phyloP scores from a whole-genome alignment of 2,113 vertebrate genomes.

The Turdus rufiventris region DNA sequence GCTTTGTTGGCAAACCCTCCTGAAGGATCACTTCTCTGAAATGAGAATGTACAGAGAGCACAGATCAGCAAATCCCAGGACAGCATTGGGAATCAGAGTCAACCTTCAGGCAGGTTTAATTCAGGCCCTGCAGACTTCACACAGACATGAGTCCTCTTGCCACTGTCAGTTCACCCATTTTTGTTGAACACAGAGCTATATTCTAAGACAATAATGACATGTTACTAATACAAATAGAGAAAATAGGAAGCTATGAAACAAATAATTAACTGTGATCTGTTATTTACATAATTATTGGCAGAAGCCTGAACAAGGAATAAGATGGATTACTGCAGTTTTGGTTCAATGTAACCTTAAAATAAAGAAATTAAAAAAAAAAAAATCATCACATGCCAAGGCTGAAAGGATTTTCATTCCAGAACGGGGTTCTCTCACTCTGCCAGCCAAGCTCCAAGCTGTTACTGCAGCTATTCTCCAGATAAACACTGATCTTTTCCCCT shows the following conservation, averaged over 20 bases:
- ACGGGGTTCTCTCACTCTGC: background rate
- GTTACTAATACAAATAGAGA: background rate
- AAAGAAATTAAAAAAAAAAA: background rate
- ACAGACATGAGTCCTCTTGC: background rate
- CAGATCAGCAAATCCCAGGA: background rate
- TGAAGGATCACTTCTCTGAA: background rate
- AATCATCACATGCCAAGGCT: slow-evolving; percentile 43
- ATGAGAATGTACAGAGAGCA: background rate
- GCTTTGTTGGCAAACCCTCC: background rate
- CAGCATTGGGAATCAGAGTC: background rate
- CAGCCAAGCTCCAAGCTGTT: slow-evolving; percentile 27
- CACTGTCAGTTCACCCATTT: background rate
- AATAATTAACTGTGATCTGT: slow-evolving; percentile 20
- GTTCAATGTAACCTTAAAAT: slow-evolving; percentile 18
- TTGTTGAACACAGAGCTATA: background rate
- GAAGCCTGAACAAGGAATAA: background rate
- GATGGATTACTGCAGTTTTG: slow-evolving; percentile 33
- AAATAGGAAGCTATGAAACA: slow-evolving; percentile 17
- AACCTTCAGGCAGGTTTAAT: background rate
- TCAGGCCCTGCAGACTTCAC: background rate
- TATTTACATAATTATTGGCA: slow-evolving; percentile 47
- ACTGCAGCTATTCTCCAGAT: background rate
- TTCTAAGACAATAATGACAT: background rate
- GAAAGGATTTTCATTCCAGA: slow-evolving; percentile 53
- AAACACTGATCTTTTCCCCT: background rate